Evolutionary conservation across 2,797 vertebrate genomes (phyloP).

Genomic region (Takifugu ocellatus): DNA sequence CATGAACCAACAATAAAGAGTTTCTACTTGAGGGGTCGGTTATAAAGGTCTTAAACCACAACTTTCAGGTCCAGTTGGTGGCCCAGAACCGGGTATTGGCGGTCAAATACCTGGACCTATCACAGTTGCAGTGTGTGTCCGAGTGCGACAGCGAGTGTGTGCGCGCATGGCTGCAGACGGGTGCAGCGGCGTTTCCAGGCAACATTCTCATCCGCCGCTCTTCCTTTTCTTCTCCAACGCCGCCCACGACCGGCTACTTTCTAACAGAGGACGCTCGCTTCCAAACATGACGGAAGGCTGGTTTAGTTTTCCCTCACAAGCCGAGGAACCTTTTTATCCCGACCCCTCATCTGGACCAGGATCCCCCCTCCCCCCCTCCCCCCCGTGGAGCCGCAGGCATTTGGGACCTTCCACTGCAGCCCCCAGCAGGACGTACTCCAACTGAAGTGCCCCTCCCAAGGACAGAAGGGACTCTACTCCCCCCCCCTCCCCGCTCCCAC

Average conservation of each 20-base stretch:
- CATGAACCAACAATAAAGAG: no score
- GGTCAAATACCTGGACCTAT: background rate
- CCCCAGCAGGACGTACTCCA: background rate
- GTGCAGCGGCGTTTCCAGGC: conserved; percentile 65
- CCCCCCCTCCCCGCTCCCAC: conserved; percentile 19
- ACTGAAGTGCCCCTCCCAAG: no score
- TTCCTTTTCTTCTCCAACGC: conserved; percentile 39
- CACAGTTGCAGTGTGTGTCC: background rate
- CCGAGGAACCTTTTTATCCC: no score
- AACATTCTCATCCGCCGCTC: conserved; percentile 60
- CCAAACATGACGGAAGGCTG: conserved; percentile 2
- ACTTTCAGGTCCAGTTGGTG: no score
- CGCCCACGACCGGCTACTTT: conserved; percentile 49
- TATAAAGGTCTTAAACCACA: no score
- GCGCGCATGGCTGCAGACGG: conserved; percentile 35
- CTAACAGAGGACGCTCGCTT: conserved; percentile 32
- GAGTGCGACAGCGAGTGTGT: conserved; percentile 38
- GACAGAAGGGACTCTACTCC: conserved; percentile 1
- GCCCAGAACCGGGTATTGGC: background rate
- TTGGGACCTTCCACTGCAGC: background rate
- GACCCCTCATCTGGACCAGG: no score
- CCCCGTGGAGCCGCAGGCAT: no score
- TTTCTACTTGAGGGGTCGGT: no score
- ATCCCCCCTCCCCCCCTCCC: no score
- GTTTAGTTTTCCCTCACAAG: background rate